Evolutionary conservation across 2,113 vertebrate genomes (phyloP).

Genomic region (Pipra filicauda): DNA sequence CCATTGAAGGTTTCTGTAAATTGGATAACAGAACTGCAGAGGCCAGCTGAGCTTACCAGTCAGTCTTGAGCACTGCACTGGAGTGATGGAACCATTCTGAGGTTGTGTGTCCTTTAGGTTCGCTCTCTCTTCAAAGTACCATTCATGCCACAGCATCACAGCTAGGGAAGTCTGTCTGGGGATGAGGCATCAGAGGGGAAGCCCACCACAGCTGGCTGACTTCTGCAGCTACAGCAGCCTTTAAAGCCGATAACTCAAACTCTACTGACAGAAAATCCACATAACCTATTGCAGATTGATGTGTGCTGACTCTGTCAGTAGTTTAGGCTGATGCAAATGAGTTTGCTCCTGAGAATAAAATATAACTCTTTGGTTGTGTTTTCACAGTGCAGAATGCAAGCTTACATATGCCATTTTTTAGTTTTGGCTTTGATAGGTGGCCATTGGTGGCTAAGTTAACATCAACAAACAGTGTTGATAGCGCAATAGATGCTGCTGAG

Average conservation of each 20-base stretch:
- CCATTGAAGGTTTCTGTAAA: neutral
- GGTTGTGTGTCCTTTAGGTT: neutral
- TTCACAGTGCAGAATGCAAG: neutral
- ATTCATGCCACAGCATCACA: rapidly evolving
- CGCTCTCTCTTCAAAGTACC: neutral
- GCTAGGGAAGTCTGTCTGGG: neutral
- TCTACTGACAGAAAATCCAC: neutral
- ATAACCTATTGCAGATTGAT: neutral
- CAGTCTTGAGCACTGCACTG: neutral
- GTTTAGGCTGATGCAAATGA: neutral
- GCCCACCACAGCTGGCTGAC: neutral
- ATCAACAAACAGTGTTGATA: neutral
- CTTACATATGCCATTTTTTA: neutral
- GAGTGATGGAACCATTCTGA: rapidly evolving
- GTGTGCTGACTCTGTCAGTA: neutral
- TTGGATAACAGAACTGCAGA: neutral
- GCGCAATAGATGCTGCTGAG: neutral
- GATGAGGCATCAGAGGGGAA: neutral
- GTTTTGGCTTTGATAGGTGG: neutral
- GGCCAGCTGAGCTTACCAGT: neutral
- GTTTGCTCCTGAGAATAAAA: neutral
- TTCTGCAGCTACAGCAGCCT: neutral
- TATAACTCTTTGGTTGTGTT: neutral
- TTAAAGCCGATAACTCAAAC: neutral
- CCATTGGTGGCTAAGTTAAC: rapidly evolving